Evolutionary conservation across 1,140 invertebrate species (phyloP).

Genomic region (Cotesia glomerata): DNA sequence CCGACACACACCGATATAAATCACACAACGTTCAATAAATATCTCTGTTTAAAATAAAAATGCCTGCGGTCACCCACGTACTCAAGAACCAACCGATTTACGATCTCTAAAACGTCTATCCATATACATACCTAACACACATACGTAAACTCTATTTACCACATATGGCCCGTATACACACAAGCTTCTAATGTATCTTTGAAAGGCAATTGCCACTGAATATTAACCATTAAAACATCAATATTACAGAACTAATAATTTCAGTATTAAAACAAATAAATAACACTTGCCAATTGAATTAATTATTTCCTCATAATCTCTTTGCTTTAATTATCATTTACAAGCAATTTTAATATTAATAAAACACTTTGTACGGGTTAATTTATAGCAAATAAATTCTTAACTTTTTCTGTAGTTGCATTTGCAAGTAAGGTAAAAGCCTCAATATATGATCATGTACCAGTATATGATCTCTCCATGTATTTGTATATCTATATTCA

Average conservation of each 20-base stretch:
- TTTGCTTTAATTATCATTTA: not conserved
- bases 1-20: slow-evolving; percentile 14
- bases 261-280: not conserved
- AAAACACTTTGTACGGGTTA: too few relatives aligned
- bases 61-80: slow-evolving; percentile 20
- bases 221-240: slow-evolving; percentile 23
- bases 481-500: too few relatives aligned
- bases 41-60: slow-evolving; percentile 14
- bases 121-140: not conserved
- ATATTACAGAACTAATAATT: not conserved
- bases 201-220: slow-evolving; percentile 28
- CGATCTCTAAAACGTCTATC: slow-evolving; percentile 3
- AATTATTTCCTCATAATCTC: not conserved
- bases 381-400: too few relatives aligned
- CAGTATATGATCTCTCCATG: too few relatives aligned
- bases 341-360: too few relatives aligned
- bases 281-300: not conserved
- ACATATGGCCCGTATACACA: not conserved
- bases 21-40: slow-evolving; percentile 19
- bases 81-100: slow-evolving; percentile 12
- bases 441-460: too few relatives aligned
- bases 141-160: not conserved
- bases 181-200: slow-evolving; percentile 21
- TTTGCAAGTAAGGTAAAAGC: too few relatives aligned
- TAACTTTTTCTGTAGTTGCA: too few relatives aligned